Evolutionary conservation across 2,113 vertebrate genomes (phyloP).

Genomic region (Mus pahari): DNA sequence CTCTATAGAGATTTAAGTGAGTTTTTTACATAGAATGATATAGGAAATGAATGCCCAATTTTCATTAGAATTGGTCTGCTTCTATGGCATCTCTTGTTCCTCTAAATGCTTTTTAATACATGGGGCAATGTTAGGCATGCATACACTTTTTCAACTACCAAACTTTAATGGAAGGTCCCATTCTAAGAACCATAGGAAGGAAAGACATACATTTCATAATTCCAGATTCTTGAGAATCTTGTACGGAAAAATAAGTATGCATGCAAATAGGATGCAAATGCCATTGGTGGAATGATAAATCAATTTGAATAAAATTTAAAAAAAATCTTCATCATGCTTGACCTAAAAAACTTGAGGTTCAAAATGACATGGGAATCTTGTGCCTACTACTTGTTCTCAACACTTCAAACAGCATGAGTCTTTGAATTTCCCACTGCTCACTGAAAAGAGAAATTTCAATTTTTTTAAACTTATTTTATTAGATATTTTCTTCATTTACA

Average conservation of each 20-base stretch:
- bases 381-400: not conserved
- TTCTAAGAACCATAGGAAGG: slow-evolving; percentile 49
- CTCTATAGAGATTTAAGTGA: slow-evolving; percentile 7
- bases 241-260: not conserved
- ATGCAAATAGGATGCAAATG: not conserved
- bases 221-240: not conserved
- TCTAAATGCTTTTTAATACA: slow-evolving; percentile 1
- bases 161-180: slow-evolving; percentile 46
- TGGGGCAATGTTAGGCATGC: not conserved
- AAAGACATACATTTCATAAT: slow-evolving; percentile 25
- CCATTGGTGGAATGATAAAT: not conserved
- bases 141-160: slow-evolving; percentile 25
- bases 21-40: not conserved
- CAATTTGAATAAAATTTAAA: not conserved
- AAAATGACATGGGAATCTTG: too few relatives aligned
- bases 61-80: slow-evolving; percentile 42
- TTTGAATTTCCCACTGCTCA: not conserved
- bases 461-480: too few relatives aligned
- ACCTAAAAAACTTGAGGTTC: not conserved
- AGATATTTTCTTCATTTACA: too few relatives aligned
- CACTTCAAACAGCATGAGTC: not conserved
- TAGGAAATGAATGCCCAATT: slow-evolving; percentile 45
- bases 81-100: not conserved
- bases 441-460: not conserved
- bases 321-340: not conserved